Percentiles rank a stretch among this genome's conserved stretches.
Evolutionary conservation across 2,888 invertebrate genomes (phyloP).

Genomic region (Lasioglossum leucozonium): DNA sequence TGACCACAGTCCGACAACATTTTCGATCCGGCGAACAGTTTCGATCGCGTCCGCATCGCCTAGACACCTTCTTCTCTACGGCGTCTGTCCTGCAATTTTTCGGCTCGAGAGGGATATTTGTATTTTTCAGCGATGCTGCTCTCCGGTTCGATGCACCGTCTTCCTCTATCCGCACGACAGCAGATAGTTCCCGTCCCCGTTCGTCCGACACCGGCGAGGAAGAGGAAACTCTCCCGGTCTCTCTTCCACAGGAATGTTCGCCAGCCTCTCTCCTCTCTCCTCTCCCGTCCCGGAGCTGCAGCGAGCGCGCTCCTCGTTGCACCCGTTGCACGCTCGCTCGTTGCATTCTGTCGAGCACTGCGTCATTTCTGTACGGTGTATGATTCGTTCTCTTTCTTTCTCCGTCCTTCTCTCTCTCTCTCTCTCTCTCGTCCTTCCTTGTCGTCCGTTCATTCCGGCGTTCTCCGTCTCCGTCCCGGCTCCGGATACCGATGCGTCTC

Average conservation of each 20-base stretch:
- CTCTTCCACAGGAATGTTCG: conserved; percentile 43
- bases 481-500: conserved; percentile 49
- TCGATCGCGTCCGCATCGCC: conserved; percentile 11
- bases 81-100: conserved; percentile 34
- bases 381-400: conserved; percentile 34
- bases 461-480: conserved; percentile 27
- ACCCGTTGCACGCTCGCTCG: conserved; percentile 26
- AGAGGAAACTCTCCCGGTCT: conserved; percentile 48
- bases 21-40: conserved; percentile 3
- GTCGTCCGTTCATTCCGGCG: conserved; percentile 11
- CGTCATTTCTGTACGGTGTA: conserved; percentile 67
- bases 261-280: conserved; percentile 18
- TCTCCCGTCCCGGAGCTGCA: conserved; percentile 14
- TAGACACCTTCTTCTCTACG: conserved; percentile 18
- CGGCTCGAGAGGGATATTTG: not conserved
- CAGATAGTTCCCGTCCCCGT: conserved; percentile 11
- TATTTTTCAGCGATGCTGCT: conserved; percentile 28
- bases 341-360: conserved; percentile 60
- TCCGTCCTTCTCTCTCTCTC: conserved; percentile 22
- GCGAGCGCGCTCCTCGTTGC: not conserved
- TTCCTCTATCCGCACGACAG: not conserved
- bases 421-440: conserved; percentile 10
- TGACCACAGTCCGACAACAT: not conserved
- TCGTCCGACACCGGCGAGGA: conserved; percentile 20
- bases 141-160: conserved; percentile 17